Conservation (phyloP, 2,797 vertebrate species). For the Antennarius maculatus region DNA sequence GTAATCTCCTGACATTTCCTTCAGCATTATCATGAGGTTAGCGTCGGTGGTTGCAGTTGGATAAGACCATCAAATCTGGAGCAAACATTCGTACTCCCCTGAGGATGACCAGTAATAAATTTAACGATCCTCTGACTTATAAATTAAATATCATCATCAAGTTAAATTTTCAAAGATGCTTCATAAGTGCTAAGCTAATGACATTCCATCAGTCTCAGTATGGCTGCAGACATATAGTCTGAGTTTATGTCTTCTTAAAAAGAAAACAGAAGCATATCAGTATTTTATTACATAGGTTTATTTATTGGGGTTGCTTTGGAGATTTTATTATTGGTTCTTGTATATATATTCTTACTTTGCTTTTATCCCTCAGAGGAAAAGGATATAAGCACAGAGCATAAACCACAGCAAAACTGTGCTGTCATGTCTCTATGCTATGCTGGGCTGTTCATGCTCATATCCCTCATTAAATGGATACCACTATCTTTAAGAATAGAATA, state of each 20-base stretch:
- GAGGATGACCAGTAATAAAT: too few species aligned
- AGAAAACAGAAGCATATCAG: not conserved
- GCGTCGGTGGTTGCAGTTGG: too few species aligned
- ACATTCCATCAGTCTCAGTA: too few species aligned
- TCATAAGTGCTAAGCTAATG: too few species aligned
- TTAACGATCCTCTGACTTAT: too few species aligned
- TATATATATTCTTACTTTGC: slow-evolving; percentile 3
- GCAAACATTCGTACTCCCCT: too few species aligned
- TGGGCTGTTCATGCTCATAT: not conserved
- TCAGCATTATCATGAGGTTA: too few species aligned
- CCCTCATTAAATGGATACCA: not conserved
- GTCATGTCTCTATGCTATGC: not conserved
- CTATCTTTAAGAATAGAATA: not conserved
- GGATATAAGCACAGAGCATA: not conserved
- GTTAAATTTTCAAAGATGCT: too few species aligned
- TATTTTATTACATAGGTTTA: slow-evolving; percentile 6
- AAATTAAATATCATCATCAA: too few species aligned
- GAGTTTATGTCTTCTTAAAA: not conserved
- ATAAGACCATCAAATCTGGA: too few species aligned
- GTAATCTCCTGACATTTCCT: too few species aligned
- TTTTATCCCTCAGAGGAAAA: slow-evolving; percentile 9
- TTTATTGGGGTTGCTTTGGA: slow-evolving; percentile 4
- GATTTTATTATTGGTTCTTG: not conserved
- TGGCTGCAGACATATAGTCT: too few species aligned
- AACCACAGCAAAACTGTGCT: slow-evolving; percentile 1